Percentiles rank a stretch among this genome's conserved stretches.
These are phyloP conservation scores for Aradus depressus DNA, from an alignment of 2,888 invertebrate species.

Conservation along the genomic window DNA sequence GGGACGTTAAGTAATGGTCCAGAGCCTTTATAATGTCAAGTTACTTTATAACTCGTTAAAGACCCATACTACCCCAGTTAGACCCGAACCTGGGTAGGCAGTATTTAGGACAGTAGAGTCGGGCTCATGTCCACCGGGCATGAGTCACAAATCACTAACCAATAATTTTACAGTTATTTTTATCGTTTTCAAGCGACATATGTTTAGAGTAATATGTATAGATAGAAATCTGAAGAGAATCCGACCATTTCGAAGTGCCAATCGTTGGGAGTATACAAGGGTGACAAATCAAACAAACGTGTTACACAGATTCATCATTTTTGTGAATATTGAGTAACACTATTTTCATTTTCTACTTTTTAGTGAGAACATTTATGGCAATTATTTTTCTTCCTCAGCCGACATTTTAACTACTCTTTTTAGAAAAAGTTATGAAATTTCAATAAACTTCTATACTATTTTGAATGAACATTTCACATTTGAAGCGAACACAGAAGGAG, in stretches of 20 bases:
- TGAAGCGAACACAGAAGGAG: constrained; percentile 3
- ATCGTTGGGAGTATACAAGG: too few species aligned
- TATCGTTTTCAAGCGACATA: too few species aligned
- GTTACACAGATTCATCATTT: neutral
- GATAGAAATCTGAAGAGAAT: neutral
- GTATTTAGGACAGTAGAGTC: too few species aligned
- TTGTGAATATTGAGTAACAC: neutral
- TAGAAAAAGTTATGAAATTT: constrained; percentile 15
- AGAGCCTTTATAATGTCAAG: too few species aligned
- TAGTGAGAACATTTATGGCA: constrained; percentile 9
- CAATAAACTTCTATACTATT: constrained; percentile 3
- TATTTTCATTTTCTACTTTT: neutral
- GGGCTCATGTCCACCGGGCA: too few species aligned
- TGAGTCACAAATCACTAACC: too few species aligned
- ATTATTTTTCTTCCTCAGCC: neutral
- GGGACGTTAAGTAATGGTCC: too few species aligned
- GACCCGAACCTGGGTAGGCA: too few species aligned
- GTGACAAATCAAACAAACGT: too few species aligned
- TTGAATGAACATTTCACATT: constrained; percentile 9
- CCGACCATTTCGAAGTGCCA: neutral
- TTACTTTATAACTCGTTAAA: too few species aligned
- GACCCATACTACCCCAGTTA: too few species aligned
- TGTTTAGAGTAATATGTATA: neutral
- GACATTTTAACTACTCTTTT: constrained; percentile 2
- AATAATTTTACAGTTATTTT: too few species aligned